Conservation (phyloP, 2,113 vertebrate genomes). For the Coryphaenoides rupestris region DNA sequence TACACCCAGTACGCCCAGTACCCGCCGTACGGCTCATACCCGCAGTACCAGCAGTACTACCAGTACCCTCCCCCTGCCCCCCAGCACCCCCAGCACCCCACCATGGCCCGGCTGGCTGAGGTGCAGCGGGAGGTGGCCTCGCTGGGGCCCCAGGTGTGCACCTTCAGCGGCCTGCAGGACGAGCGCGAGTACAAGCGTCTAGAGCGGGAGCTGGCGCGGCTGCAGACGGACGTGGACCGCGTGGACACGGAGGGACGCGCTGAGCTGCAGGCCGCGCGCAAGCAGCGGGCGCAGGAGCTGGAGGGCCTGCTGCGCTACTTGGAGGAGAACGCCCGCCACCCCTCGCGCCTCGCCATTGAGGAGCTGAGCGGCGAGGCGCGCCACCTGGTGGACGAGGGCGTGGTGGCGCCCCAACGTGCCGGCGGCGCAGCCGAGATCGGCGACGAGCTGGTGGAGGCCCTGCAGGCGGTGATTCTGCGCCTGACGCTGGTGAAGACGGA, state of each 20-base stretch:
- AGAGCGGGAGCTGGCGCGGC: constrained; percentile 83
- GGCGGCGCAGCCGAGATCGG: constrained; percentile 71
- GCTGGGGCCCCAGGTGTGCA: constrained; percentile 85
- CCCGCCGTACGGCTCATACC: constrained; percentile 5
- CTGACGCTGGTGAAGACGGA: constrained; percentile 94
- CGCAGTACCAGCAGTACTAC: constrained; percentile 13
- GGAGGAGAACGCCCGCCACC: constrained; percentile 92
- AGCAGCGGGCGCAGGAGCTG: constrained; percentile 85
- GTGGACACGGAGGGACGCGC: constrained; percentile 89
- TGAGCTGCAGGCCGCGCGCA: constrained; percentile 86
- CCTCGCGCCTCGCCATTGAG: constrained; percentile 83
- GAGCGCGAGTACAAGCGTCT: constrained; percentile 88
- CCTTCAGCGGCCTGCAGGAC: constrained; percentile 85
- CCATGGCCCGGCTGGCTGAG: constrained; percentile 85
- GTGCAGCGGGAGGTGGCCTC: constrained; percentile 85
- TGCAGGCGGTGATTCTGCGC: constrained; percentile 85
- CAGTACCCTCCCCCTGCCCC: constrained; percentile 42
- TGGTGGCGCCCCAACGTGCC: constrained; percentile 77
- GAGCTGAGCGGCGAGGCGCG: constrained; percentile 83
- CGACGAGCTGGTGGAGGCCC: constrained; percentile 86
- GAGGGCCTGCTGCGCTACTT: constrained; percentile 88
- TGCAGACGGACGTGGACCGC: constrained; percentile 91
- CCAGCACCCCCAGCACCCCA: constrained; percentile 73
- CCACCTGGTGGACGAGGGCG: constrained; percentile 78
- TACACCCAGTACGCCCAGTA: too few relatives aligned